Evolutionary conservation across 2,113 vertebrate species (phyloP), one percentile per base, ranked within the genome.

Genomic region (Cebidichthys violaceus): DNA sequence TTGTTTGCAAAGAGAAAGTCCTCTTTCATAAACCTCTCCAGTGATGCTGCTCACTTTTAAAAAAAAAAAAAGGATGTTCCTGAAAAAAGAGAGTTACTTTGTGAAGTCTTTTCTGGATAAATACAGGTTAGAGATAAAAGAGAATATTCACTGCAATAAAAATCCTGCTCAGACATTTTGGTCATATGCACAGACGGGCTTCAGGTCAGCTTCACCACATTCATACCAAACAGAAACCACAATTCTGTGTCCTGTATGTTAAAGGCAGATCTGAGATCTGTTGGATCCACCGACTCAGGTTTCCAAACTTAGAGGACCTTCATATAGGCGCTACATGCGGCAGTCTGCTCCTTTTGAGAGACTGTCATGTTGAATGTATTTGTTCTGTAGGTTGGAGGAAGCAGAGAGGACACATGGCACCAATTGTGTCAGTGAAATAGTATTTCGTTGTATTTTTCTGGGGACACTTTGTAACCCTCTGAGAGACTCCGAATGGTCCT

Each of bases 261-360:
- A 41, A 20, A 20, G 14, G 52, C 52, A 57, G n/a, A 59, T 72
- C 35, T 72, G 54, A 41, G 54, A 60, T 43, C 55, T 57, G n/a
- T 5, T 39, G 22, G 0, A 17, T 70, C 22, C 14, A 39, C 7
- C 62, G 2, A 37, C 31, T 65, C 37, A 14, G 61, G n/a, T n/a
- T n/a, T n/a, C n/a, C n/a, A n/a, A n/a, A n/a, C n/a, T n/a, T n/a
- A n/a, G 35, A 35, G 27, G 9, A 62, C 7, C 60, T 35, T n/a
- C 18, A 22, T 69, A 50, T 31, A 69, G 52, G 64, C 39, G 4
- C 22, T 14, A 33, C 43, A 50, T 8, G 33, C 4, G 17, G 1
- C 10, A 43, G 17, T 27, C 27, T 4, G 24, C 15, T 47, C 3
- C 3, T 37, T 70, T 37, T 70, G 13, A 29, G 50, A 37, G 11